Base-by-base conservation (phyloP, 2,888 invertebrate genomes). In the Sturmia bella region DNA sequence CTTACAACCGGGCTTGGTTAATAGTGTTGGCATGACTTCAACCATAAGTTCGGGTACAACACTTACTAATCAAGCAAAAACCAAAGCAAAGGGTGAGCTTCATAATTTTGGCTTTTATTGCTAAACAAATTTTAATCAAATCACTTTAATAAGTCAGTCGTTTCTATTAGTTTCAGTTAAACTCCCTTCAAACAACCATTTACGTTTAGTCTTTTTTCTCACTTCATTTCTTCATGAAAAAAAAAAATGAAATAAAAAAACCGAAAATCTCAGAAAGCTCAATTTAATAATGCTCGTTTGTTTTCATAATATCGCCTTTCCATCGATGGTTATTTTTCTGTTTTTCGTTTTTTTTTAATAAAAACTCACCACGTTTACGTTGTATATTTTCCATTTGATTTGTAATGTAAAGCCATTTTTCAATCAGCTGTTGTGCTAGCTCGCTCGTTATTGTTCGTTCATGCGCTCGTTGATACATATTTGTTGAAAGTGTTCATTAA, bases 41-140 rank as follows among this genome's bases (percentile, higher is more conserved):
- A 59, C 70, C 21, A 52, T 66, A 57, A 78, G 64, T 43, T 66
- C 66, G 81, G 84, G 43, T 78, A 21, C 59, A 50, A 52, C 78
- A 63, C 45, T 70, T 59, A 70, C 15, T 74, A 78, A 74, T 48
- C 82, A 74, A 70, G 72, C 43, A 37, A 85, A 86, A 85, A 86
- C 80, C 48, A 68, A 66, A 66, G 85, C 87, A 81, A 87, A 88
- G 88, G 89, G 89, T 89, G 89, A 89, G 89, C 88, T 86, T 87
- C 84, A 87, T 78, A 73, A 80, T 83, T 85, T 85, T 85, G 84
- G 86, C 86, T 85, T 85, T 84, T 85, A 86, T 86, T 75, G 86
- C 86, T 86, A 86, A 86, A 85, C 68, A 76, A 78, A 66, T 39
- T 48, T 45, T 48, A 57, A 72, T 80, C 57, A 61, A 74, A 64